These are phyloP conservation scores for Rhodinocichla rosea DNA, from an alignment of 2,113 vertebrate species.

Conservation along the genomic window DNA sequence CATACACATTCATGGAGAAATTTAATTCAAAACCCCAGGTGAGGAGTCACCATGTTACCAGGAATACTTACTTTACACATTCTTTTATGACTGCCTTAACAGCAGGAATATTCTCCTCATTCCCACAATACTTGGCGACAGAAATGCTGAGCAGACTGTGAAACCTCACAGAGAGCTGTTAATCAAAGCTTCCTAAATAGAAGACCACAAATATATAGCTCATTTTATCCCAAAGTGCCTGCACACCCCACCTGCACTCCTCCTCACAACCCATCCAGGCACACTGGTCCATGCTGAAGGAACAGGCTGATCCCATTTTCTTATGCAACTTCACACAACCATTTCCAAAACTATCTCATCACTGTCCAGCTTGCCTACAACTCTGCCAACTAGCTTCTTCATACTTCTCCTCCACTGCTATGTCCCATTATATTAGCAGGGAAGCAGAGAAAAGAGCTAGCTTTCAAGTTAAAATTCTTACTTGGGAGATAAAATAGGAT, in stretches of 20 bases:
- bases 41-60: neutral
- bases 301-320: neutral
- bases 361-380: neutral
- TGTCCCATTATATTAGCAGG: neutral
- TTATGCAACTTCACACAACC: neutral
- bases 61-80: neutral
- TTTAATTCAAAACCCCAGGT: neutral
- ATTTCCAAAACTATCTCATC: neutral
- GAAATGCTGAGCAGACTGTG: neutral
- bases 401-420: neutral
- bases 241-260: constrained; percentile 6
- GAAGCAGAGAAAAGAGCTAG: neutral
- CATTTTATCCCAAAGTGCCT: neutral
- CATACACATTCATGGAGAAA: neutral
- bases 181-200: constrained; percentile 32
- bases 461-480: neutral
- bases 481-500: neutral
- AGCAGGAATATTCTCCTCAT: neutral
- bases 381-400: neutral
- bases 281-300: neutral
- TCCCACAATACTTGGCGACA: neutral
- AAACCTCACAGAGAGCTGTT: neutral
- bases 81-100: neutral
- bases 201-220: neutral
- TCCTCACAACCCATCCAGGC: neutral